Percentiles rank a stretch among this genome's conserved stretches.
These are phyloP conservation scores for Oreotragus oreotragus DNA, from an alignment of 2,113 vertebrate genomes.

Conservation along the genomic window DNA sequence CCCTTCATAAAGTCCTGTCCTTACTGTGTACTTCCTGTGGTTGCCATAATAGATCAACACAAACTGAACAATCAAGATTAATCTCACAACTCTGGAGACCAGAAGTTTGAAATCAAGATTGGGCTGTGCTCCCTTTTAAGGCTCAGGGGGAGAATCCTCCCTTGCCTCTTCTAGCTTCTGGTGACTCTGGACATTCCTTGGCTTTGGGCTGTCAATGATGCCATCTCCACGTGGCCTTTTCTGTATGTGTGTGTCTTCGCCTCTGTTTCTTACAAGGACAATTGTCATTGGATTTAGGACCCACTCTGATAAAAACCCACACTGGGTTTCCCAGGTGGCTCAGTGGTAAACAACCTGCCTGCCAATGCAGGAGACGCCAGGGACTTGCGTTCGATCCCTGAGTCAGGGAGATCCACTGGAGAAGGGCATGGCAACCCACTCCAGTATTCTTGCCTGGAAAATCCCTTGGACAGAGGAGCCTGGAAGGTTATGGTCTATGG, in stretches of 20 bases:
- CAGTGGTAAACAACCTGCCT: neutral
- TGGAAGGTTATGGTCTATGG: neutral
- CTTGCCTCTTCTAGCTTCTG: neutral
- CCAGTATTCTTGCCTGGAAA: neutral
- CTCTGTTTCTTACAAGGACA: neutral
- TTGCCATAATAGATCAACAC: neutral
- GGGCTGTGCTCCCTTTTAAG: neutral
- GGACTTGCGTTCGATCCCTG: neutral
- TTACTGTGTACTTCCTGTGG: neutral
- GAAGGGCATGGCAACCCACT: neutral
- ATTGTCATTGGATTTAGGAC: neutral
- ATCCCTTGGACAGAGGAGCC: neutral
- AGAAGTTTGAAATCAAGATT: neutral
- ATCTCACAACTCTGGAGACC: neutral
- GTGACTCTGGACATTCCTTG: neutral
- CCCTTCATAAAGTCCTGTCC: neutral
- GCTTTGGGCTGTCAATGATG: accelerated
- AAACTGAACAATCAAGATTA: neutral
- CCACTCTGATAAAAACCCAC: neutral
- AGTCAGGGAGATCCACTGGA: neutral
- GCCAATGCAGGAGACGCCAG: neutral
- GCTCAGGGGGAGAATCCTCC: neutral
- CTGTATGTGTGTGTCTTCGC: neutral
- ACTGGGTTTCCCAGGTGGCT: neutral
- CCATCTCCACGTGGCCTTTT: neutral